These are phyloP conservation scores for Pterocles burchelli DNA, from an alignment of 2,113 vertebrate species.

Conservation along the genomic window DNA sequence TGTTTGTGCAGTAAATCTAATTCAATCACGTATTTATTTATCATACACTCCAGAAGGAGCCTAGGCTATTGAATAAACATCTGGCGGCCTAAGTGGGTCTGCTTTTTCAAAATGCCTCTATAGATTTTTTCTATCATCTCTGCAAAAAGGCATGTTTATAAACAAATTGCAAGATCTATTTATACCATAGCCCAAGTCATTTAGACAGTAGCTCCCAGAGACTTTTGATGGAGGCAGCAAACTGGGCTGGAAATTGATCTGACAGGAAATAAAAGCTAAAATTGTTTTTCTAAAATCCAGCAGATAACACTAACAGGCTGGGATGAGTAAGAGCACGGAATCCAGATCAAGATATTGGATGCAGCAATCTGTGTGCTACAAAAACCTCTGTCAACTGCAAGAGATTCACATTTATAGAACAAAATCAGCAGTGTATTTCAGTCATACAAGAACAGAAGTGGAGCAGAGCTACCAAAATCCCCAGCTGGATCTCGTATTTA, in stretches of 20 bases:
- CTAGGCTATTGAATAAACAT: background rate
- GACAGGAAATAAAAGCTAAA: slow-evolving; percentile 61
- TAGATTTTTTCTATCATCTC: background rate
- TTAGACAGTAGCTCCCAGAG: slow-evolving; percentile 23
- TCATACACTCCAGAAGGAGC: background rate
- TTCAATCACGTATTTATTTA: slow-evolving; percentile 3
- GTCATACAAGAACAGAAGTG: background rate
- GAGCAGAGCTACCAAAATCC: slow-evolving; percentile 30
- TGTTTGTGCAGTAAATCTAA: background rate
- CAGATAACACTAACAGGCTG: slow-evolving; percentile 37
- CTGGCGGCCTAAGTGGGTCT: background rate
- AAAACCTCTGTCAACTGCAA: background rate
- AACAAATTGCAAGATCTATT: slow-evolving; percentile 44
- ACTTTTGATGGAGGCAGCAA: background rate
- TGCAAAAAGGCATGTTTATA: slow-evolving; percentile 31
- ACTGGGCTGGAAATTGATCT: slow-evolving; percentile 14
- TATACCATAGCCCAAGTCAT: slow-evolving; percentile 24
- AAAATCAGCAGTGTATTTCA: background rate
- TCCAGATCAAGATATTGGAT: background rate
- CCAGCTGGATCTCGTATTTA: slow-evolving; percentile 34
- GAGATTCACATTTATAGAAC: background rate
- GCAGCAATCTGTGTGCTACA: background rate
- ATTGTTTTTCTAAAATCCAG: slow-evolving; percentile 16
- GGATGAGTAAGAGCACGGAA: background rate
- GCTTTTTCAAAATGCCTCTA: background rate